Evolutionary conservation across 92 coral and sea anemone genomes (phyloP), one percentile per base, ranked within the genome.

Genomic region (Palythoa caribaeorum): DNA sequence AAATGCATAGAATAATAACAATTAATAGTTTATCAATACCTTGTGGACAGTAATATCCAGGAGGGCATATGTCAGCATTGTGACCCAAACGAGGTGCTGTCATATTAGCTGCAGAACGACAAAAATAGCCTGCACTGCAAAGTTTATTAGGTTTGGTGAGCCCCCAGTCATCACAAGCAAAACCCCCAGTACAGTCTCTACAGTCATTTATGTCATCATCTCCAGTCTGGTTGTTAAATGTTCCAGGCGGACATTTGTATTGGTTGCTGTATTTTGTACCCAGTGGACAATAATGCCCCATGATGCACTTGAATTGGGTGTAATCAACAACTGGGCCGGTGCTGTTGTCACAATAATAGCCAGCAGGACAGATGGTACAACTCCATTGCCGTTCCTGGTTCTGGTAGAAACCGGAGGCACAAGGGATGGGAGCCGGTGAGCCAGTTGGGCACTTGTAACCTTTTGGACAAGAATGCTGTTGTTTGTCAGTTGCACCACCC

Each of bases 111-210:
- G 96, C 96, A 60, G 90, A 90, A 15, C 96, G 94, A 84, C 99
- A 97, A 92, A 92, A 97, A 85, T 97, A 97, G 16, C 99, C 99
- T 15, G 95, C 89, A 14, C 96, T 88, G 60, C 99, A 97, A 53
- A 90, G 91, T 77, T 81, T 95, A 87, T 92, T 84, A 2, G 99
- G 99, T 5, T 73, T 83, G 7, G 85, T 86, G 36, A 97, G 94
- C 0, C 99, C 99, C 94, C 96, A 90, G 77, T 94, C 96, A 86
- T 97, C 99, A 84, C 99, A 97, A 15, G 87, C 99, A 40, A 69
- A 80, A 21, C 99, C 88, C 12, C 98, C 99, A 52, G 94, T 95
- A 75, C 99, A 97, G 14, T 91, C 78, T 80, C 93, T 60, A 71
- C 99, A 97, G 69, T 95, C 97, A 11, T 39, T 48, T 57, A 73